Conservation (phyloP, 1,140 invertebrate species). For the Cydia fagiglandana region DNA sequence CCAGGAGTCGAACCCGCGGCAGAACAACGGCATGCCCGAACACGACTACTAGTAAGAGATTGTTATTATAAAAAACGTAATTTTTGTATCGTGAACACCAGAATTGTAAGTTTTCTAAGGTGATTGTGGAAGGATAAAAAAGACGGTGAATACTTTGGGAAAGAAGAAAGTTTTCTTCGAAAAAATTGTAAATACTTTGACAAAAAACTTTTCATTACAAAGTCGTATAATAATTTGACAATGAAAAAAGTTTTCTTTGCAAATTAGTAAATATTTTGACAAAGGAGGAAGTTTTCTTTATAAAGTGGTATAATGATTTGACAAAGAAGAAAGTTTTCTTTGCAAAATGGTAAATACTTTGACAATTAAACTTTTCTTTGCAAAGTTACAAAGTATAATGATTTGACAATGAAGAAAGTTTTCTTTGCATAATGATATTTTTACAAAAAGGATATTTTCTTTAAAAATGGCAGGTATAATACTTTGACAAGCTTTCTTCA, state of each 20-base stretch:
- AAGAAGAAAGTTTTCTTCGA: neutral
- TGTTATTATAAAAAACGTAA: constrained; percentile 15
- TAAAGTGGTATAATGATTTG: neutral
- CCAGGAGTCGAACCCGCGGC: constrained; percentile 43
- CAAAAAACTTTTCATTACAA: neutral
- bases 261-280: neutral
- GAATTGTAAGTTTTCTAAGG: neutral
- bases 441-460: neutral
- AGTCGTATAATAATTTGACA: neutral
- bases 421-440: neutral
- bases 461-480: neutral
- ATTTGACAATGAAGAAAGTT: neutral
- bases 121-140: constrained; percentile 30
- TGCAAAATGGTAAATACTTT: neutral
- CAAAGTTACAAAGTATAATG: too few species aligned
- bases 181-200: neutral
- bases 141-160: constrained; percentile 44
- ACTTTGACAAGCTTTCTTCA: neutral
- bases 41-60: constrained; percentile 74
- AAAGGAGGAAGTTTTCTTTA: neutral
- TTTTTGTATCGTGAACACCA: neutral
- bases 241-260: neutral
- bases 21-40: constrained; percentile 65
- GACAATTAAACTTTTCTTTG: neutral
- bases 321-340: neutral